These are phyloP conservation scores for Coptotermes formosanus DNA, from an alignment of 1,140 invertebrate species.

Conservation along the genomic window DNA sequence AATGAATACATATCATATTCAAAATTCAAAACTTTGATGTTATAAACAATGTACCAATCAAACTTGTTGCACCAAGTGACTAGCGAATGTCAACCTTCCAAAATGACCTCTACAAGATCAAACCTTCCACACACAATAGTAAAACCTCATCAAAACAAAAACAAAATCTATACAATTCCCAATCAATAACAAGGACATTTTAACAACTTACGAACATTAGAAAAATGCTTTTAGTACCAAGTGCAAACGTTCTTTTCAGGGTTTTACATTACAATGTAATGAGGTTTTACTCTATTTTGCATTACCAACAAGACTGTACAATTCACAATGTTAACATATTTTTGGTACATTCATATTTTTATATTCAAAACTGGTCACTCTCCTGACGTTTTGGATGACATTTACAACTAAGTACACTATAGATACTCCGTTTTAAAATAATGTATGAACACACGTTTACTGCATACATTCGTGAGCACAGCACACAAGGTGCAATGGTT, in stretches of 20 bases:
- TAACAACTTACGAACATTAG: background rate
- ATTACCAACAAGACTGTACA: background rate
- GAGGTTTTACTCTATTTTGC: background rate
- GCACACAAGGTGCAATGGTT: background rate
- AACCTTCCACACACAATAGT: background rate
- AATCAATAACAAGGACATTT: slow-evolving; percentile 11
- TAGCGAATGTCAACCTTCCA: background rate
- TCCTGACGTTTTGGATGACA: background rate
- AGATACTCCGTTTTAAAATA: background rate
- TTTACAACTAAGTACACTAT: slow-evolving; percentile 1
- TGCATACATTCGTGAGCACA: background rate
- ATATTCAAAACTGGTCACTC: background rate
- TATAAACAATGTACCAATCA: background rate
- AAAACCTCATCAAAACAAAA: slow-evolving; percentile 13
- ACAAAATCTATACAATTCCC: background rate
- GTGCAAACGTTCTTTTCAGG: background rate
- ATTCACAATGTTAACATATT: background rate
- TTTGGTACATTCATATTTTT: slow-evolving; percentile 10
- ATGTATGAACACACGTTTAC: background rate
- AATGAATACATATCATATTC: no score
- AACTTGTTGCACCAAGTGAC: slow-evolving; percentile 15
- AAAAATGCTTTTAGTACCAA: background rate
- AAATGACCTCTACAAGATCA: background rate
- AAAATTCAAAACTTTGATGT: background rate
- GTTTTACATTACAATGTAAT: background rate